A percentile compares a stretch with the other conserved stretches of the same genome.
phyloP scores from a whole-genome alignment of 2,797 vertebrate genomes.

The Eospalax fontanierii region DNA sequence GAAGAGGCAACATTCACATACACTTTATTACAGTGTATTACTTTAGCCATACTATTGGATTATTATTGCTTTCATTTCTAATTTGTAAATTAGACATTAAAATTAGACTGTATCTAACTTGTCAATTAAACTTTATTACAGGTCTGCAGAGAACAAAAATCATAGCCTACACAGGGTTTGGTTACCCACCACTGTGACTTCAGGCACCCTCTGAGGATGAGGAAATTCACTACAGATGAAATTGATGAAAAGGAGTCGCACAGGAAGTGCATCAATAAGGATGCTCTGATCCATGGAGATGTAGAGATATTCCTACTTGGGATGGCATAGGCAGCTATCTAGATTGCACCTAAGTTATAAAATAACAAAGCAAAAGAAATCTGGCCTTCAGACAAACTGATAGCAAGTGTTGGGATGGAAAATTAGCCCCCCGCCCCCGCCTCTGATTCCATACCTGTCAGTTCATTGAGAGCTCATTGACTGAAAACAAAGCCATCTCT shows the following conservation, averaged over 20 bases:
- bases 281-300: neutral
- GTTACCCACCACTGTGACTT: neutral
- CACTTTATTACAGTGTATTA: neutral
- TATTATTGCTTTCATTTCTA: neutral
- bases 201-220: neutral
- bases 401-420: neutral
- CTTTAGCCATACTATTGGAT: neutral
- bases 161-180: no score
- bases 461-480: neutral
- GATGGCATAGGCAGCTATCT: no score
- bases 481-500: slow-evolving; percentile 16
- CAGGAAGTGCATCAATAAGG: neutral
- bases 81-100: no score
- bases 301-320: neutral
- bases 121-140: neutral
- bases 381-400: neutral
- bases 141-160: neutral
- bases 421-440: no score
- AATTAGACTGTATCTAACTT: neutral
- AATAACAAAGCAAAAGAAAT: neutral
- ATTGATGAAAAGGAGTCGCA: neutral
- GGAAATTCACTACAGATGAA: no score
- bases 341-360: neutral
- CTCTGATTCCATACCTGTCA: neutral
- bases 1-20: neutral